Evolutionary conservation across 2,797 vertebrate genomes (phyloP).

Genomic region (Premnoplex brunnescens): DNA sequence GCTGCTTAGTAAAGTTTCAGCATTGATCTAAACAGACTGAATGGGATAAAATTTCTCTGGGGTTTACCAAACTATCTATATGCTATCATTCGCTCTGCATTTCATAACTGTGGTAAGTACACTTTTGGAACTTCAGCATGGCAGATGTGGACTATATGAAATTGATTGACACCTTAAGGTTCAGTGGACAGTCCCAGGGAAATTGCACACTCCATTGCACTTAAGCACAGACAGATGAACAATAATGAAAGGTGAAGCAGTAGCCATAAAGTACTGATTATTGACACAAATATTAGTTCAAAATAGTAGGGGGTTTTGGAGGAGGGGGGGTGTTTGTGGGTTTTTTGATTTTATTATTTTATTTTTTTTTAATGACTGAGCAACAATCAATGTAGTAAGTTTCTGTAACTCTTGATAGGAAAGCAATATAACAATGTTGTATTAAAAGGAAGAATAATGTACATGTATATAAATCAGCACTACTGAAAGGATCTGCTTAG

Average conservation of each 20-base stretch:
- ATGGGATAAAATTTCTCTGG: neutral
- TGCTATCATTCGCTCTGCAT: neutral
- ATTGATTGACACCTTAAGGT: conserved; percentile 32
- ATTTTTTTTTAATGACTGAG: neutral
- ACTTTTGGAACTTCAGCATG: neutral
- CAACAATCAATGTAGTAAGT: neutral
- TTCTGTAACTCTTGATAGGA: neutral
- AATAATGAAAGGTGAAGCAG: conserved; percentile 15
- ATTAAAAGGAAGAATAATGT: neutral
- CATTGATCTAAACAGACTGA: neutral
- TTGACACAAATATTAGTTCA: neutral
- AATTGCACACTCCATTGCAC: conserved; percentile 36
- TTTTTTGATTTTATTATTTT: neutral
- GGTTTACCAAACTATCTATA: neutral
- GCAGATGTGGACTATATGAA: conserved; percentile 7
- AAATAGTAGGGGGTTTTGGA: neutral
- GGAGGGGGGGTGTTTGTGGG: no score
- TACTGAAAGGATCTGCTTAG: neutral
- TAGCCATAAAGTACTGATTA: neutral
- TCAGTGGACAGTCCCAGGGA: neutral
- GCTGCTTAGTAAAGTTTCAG: neutral
- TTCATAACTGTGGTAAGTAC: neutral
- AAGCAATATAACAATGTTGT: neutral
- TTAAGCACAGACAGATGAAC: neutral
- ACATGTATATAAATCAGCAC: neutral